These are phyloP conservation scores for Steinernema hermaphroditum DNA, from an alignment of 2,888 invertebrate genomes.

Conservation along the genomic window DNA sequence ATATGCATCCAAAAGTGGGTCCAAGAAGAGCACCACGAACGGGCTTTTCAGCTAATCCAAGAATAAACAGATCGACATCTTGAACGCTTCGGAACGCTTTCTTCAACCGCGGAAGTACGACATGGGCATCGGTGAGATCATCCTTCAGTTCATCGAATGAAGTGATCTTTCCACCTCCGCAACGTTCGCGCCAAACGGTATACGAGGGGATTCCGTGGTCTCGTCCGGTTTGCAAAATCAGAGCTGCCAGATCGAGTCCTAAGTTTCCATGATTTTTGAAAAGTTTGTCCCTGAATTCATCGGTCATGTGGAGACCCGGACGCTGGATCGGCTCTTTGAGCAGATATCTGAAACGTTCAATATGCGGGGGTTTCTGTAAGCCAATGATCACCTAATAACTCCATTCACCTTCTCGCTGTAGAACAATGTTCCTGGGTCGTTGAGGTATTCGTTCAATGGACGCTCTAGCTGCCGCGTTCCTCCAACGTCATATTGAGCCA, in stretches of 20 bases:
- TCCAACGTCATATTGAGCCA: conserved; percentile 41
- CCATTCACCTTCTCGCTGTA: conserved; percentile 50
- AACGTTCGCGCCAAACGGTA: conserved; percentile 44
- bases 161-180: conserved; percentile 46
- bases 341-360: conserved; percentile 3
- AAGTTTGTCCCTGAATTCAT: conserved; percentile 43
- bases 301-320: conserved; percentile 44
- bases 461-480: conserved; percentile 40
- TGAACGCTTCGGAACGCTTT: conserved; percentile 51
- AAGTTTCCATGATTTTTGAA: conserved; percentile 40
- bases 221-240: conserved; percentile 50
- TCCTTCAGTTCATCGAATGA: conserved; percentile 54
- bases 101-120: conserved; percentile 48
- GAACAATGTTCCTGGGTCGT: conserved; percentile 47
- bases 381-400: conserved; percentile 36
- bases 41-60: conserved; percentile 65
- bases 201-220: conserved; percentile 52
- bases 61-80: conserved; percentile 64
- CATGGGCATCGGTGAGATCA: conserved; percentile 47
- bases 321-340: conserved; percentile 27
- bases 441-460: conserved; percentile 47
- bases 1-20: conserved; percentile 64
- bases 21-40: conserved; percentile 63
- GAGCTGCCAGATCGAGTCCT: conserved; percentile 46
- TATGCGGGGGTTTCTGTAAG: no score